These are phyloP conservation scores for Cephus runcator DNA, from an alignment of 2,888 invertebrate genomes.

Conservation along the genomic window DNA sequence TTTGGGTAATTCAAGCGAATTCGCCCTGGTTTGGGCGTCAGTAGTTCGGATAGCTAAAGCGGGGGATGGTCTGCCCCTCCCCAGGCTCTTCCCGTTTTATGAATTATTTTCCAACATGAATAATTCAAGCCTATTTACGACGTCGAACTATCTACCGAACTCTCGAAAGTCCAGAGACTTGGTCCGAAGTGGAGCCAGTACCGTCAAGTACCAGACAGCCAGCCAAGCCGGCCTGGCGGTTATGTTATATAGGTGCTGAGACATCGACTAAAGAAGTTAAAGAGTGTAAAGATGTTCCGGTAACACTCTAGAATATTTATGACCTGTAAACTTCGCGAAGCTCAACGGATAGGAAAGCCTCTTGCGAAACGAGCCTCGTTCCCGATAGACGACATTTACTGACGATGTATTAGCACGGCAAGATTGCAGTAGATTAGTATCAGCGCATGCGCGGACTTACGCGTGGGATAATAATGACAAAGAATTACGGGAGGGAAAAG, in stretches of 20 bases:
- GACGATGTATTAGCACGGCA: not conserved
- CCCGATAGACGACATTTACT: not conserved
- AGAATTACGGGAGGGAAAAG: not conserved
- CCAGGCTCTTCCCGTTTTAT: constrained; percentile 28
- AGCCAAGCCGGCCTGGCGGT: not conserved
- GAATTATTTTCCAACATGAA: constrained; percentile 47
- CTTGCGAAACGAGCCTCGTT: not conserved
- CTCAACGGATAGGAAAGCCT: not conserved
- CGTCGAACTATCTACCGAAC: constrained; percentile 32
- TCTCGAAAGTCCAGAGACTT: constrained; percentile 17
- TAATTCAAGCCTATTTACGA: constrained; percentile 47
- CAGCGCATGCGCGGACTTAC: not conserved
- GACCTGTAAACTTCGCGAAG: constrained; percentile 28
- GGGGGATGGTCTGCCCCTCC: not conserved
- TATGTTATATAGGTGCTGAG: not conserved
- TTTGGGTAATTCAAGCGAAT: not conserved
- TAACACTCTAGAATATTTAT: constrained; percentile 48
- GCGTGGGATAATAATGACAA: not conserved
- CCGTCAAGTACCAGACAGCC: not conserved
- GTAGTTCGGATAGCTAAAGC: not conserved
- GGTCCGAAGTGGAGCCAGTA: not conserved
- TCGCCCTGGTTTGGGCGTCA: not conserved
- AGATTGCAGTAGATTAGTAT: not conserved
- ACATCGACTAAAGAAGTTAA: constrained; percentile 35
- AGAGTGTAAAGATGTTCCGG: constrained; percentile 37